These are phyloP conservation scores for Cephalophus harveyi DNA, from an alignment of 2,113 vertebrate genomes.

Conservation along the genomic window DNA sequence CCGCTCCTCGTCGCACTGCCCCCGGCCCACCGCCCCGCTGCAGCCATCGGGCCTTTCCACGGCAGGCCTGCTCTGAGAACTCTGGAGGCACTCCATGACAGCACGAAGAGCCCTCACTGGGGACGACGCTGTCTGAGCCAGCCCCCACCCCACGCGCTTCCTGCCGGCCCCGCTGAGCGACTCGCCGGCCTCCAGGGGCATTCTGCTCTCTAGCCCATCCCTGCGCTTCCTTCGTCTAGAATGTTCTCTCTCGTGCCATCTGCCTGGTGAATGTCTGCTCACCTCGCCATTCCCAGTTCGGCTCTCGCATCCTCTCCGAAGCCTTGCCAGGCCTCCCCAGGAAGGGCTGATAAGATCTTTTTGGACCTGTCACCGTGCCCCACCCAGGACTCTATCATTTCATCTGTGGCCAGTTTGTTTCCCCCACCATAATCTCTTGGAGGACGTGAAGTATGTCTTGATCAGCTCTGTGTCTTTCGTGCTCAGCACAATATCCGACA, in stretches of 20 bases:
- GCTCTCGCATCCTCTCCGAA: conserved; percentile 2
- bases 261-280: conserved; percentile 6
- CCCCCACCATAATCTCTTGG: not conserved
- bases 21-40: not conserved
- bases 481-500: not conserved
- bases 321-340: not conserved
- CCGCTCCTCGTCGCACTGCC: not conserved
- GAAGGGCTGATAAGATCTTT: conserved; percentile 3
- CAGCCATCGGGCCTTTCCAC: not conserved
- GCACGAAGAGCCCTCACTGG: not conserved
- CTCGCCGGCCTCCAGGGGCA: not conserved
- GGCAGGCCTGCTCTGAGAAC: not conserved
- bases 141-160: not conserved
- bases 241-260: not conserved
- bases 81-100: not conserved
- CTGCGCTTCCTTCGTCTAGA: not conserved
- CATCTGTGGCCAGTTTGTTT: not conserved
- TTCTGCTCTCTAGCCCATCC: not conserved
- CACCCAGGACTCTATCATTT: not conserved
- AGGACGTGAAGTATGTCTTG: not conserved
- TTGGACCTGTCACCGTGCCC: not conserved
- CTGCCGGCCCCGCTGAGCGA: not conserved
- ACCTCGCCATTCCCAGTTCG: not conserved
- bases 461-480: not conserved
- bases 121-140: not conserved